These are phyloP conservation scores for Bolinopsis microptera DNA, from an alignment of 37 sponge, comb jelly and placozoan species.

Conservation along the genomic window DNA sequence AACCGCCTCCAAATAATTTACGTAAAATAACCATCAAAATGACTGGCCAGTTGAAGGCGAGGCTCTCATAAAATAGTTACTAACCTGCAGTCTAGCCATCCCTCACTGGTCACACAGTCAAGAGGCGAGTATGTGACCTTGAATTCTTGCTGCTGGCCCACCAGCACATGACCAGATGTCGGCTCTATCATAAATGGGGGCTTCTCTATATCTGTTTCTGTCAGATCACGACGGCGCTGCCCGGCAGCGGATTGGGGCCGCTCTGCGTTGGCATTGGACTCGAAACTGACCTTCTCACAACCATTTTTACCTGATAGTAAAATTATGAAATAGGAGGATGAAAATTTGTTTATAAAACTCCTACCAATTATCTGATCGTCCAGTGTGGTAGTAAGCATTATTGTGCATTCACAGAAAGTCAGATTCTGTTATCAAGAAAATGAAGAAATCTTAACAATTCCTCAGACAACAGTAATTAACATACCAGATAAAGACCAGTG, in stretches of 20 bases:
- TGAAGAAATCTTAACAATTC: too few species aligned
- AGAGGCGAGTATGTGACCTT: constrained; percentile 82
- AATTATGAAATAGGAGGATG: too few species aligned
- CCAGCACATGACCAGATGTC: constrained; percentile 71
- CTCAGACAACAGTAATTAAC: too few species aligned
- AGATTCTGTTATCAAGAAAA: too few species aligned
- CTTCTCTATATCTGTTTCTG: constrained; percentile 64
- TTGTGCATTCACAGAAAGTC: neutral
- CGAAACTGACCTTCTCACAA: constrained; percentile 21
- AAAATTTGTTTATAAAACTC: too few species aligned
- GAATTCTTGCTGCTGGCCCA: constrained; percentile 74
- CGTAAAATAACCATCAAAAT: too few species aligned
- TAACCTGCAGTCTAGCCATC: constrained; percentile 76
- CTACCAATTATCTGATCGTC: too few species aligned
- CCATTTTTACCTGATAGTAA: constrained; percentile 34
- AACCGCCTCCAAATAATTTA: too few species aligned
- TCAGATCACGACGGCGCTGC: constrained; percentile 32
- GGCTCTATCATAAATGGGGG: constrained; percentile 81
- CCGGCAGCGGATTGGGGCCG: constrained; percentile 64
- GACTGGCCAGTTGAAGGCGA: too few species aligned
- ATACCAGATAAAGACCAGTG: constrained; percentile 44
- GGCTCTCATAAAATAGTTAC: too few species aligned
- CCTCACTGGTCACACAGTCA: constrained; percentile 71
- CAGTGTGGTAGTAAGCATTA: too few species aligned
- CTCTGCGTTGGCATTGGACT: neutral